Evolutionary conservation across 2,888 invertebrate genomes (phyloP).

Genomic region (Lysandra coridon): DNA sequence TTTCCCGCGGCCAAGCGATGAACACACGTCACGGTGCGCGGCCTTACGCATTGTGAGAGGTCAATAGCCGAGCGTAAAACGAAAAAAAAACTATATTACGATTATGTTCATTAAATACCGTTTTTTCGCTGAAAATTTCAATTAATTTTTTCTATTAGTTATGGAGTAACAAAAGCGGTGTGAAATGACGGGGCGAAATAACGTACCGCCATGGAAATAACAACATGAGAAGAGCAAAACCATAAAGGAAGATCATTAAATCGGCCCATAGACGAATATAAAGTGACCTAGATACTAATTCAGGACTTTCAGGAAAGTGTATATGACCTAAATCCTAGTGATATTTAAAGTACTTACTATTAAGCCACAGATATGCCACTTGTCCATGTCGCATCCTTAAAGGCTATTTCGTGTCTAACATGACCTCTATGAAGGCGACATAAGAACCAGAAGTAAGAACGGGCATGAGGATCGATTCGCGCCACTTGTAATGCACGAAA

Average conservation of each 20-base stretch:
- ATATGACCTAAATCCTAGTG: no score
- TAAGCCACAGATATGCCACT: no score
- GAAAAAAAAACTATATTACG: conserved; percentile 11
- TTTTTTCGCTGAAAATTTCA: neutral
- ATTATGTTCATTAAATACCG: neutral
- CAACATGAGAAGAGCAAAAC: no score
- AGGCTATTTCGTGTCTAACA: no score
- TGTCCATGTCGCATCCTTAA: no score
- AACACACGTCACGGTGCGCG: conserved; percentile 22
- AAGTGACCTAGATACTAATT: neutral
- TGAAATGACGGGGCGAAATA: neutral
- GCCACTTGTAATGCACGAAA: neutral
- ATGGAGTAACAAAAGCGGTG: neutral
- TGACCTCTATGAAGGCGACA: neutral
- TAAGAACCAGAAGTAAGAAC: neutral
- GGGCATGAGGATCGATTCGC: neutral
- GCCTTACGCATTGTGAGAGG: conserved; percentile 29
- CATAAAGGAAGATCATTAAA: no score
- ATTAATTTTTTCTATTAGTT: no score
- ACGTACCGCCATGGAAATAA: neutral
- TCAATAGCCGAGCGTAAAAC: conserved; percentile 26
- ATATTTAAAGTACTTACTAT: no score
- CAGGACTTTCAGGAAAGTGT: no score
- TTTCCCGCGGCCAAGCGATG: neutral
- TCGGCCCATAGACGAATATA: neutral